Conservation (phyloP, 2,113 vertebrate species). For the Rhinolophus ferrumequinum region DNA sequence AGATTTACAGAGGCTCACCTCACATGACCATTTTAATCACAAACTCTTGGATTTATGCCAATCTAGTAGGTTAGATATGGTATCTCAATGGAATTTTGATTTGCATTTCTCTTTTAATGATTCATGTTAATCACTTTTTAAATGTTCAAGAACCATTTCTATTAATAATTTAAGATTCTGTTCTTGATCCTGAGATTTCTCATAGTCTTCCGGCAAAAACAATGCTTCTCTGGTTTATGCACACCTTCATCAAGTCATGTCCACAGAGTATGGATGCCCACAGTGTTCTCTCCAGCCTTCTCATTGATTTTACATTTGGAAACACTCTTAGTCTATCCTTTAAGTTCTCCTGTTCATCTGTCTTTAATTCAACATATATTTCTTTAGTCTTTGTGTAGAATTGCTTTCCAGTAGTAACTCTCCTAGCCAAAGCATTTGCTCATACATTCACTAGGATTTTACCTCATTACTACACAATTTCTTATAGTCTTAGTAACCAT, state of each 20-base stretch:
- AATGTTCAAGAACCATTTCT: neutral
- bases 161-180: neutral
- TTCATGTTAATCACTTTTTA: constrained; percentile 10
- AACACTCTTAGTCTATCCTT: neutral
- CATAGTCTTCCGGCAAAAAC: neutral
- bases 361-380: neutral
- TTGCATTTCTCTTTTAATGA: constrained; percentile 14
- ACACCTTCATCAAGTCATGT: neutral
- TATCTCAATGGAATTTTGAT: neutral
- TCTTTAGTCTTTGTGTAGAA: neutral
- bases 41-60: neutral
- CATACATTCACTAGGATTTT: neutral
- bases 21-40: too few relatives aligned
- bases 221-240: neutral
- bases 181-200: neutral
- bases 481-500: neutral
- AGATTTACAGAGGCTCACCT: too few relatives aligned
- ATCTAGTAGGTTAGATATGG: neutral
- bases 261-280: neutral
- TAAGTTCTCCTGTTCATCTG: neutral
- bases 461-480: neutral
- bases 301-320: neutral
- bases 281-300: neutral
- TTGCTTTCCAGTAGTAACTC: neutral
- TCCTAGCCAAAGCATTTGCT: neutral